These are phyloP conservation scores for Thera britannica DNA, from an alignment of 2,888 invertebrate species.

Conservation along the genomic window DNA sequence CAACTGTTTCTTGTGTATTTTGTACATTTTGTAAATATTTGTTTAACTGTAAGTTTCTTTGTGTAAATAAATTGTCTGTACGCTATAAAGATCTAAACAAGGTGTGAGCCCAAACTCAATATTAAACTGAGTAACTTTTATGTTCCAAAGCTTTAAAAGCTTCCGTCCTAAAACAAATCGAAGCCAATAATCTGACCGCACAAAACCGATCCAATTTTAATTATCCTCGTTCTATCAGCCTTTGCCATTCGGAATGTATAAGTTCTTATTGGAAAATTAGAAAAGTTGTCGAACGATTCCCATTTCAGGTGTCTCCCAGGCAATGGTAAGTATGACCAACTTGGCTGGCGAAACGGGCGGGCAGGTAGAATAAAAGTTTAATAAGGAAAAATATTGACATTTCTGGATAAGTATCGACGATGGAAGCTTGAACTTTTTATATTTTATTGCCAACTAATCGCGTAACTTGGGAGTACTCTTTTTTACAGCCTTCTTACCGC, in stretches of 20 bases:
- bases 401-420: slow-evolving; percentile 26
- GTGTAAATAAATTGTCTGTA: too few relatives aligned
- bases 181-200: slow-evolving; percentile 22
- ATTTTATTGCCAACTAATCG: neutral
- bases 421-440: slow-evolving; percentile 7
- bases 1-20: too few relatives aligned
- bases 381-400: slow-evolving; percentile 47
- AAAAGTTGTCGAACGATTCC: slow-evolving; percentile 69
- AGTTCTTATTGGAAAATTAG: slow-evolving; percentile 77
- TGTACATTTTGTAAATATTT: too few relatives aligned
- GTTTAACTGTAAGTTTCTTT: too few relatives aligned
- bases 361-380: slow-evolving; percentile 49
- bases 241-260: slow-evolving; percentile 64
- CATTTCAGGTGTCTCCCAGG: slow-evolving; percentile 63
- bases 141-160: slow-evolving; percentile 9
- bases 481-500: neutral
- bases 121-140: too few relatives aligned
- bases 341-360: slow-evolving; percentile 61
- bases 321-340: slow-evolving; percentile 64
- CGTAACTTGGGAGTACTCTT: neutral
- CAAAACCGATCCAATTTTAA: slow-evolving; percentile 46
- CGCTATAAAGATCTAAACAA: too few relatives aligned
- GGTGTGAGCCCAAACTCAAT: too few relatives aligned
- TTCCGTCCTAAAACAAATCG: neutral
- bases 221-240: slow-evolving; percentile 49